Conservation (phyloP, 92 coral and sea anemone genomes). For the Zoanthus sansibaricus region DNA sequence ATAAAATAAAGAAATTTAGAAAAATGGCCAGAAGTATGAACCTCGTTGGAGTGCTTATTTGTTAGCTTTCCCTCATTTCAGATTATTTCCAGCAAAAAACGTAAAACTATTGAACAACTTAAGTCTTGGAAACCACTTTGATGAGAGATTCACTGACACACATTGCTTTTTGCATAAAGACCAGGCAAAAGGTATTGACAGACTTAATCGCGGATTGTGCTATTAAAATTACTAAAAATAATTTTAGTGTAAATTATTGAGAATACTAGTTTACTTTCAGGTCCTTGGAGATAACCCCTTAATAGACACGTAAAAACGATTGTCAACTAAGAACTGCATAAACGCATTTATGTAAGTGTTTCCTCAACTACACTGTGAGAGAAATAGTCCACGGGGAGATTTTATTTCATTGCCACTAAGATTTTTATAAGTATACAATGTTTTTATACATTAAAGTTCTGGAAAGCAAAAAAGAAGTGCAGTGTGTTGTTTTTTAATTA, state of each 20-base stretch:
- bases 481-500: background rate
- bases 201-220: background rate
- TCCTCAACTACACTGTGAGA: constrained; percentile 5
- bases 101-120: background rate
- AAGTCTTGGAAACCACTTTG: background rate
- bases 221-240: background rate
- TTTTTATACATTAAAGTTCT: constrained; percentile 77
- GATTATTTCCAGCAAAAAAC: background rate
- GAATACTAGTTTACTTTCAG: background rate
- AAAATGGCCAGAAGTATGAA: too few species aligned
- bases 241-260: background rate
- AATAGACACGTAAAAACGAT: constrained; percentile 4
- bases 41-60: background rate
- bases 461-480: constrained; percentile 42
- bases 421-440: constrained; percentile 79
- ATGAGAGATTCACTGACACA: background rate
- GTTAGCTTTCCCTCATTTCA: background rate
- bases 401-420: constrained; percentile 61
- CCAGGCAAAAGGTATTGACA: constrained; percentile 10
- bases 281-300: constrained; percentile 9
- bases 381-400: constrained; percentile 39
- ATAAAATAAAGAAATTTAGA: too few species aligned
- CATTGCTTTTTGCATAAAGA: background rate
- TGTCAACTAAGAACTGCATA: background rate
- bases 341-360: constrained; percentile 11